phyloP scores from a whole-genome alignment of 2,797 vertebrate genomes.

The Falco columbarius region DNA sequence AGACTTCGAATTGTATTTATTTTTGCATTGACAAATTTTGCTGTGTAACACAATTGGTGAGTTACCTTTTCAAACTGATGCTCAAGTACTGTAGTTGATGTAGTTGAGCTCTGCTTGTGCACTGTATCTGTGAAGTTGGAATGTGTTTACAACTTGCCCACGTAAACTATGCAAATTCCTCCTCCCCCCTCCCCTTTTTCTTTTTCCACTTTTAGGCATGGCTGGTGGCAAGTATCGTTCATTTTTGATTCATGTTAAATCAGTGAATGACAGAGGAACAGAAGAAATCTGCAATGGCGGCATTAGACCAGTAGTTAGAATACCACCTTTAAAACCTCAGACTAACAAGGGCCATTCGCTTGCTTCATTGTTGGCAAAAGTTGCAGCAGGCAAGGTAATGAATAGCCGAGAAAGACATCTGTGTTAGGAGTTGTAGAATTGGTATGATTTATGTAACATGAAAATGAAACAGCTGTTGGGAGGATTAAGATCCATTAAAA shows the following conservation, averaged over 20 bases:
- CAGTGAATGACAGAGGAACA: constrained; percentile 89
- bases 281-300: constrained; percentile 87
- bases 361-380: constrained; percentile 93
- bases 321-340: constrained; percentile 90
- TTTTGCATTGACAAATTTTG: background rate
- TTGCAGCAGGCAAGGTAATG: constrained; percentile 95
- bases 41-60: background rate
- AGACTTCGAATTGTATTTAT: background rate
- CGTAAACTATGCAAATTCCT: background rate
- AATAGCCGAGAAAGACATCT: background rate
- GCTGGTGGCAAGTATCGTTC: constrained; percentile 98
- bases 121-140: background rate
- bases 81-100: background rate
- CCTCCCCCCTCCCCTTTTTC: background rate
- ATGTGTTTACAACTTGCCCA: background rate
- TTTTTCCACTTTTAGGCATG: constrained; percentile 83
- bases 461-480: background rate
- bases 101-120: background rate
- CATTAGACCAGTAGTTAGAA: constrained; percentile 91
- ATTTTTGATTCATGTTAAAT: constrained; percentile 98
- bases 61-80: background rate
- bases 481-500: background rate
- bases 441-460: background rate
- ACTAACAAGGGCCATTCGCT: constrained; percentile 92
- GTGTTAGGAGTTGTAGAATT: background rate